Base-by-base conservation (phyloP, 2,113 vertebrate species). In the Hyperoodon ampullatus region DNA sequence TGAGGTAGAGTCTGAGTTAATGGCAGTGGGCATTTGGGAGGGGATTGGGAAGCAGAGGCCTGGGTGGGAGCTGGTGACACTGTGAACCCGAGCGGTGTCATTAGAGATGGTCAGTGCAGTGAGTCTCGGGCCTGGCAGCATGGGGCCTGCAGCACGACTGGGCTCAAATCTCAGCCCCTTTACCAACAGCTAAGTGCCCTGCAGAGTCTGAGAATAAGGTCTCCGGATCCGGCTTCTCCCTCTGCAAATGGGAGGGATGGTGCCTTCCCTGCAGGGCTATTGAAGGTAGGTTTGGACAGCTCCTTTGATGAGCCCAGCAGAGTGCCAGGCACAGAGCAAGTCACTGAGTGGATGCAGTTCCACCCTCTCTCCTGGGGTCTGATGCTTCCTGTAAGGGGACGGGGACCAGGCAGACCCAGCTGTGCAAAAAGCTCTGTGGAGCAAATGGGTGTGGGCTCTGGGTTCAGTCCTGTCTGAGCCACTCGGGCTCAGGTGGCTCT, bases 121-220 rank as follows among this genome's bases (percentile, higher is more conserved):
- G 8, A 35, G 50, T 1, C 18, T 23, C 3, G 1, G 8, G 42
- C 0, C 0, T 13, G 13, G 26, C 3, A 39, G 18, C 3, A 0
- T 1, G 19, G 39, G 11, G 8, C 8, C 28, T 6, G 8, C 33
- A 8, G 70, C 21, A 0, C 4, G 2, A 7, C 0, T 0, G 9
- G 35, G n/a, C 78, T 39, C 44, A 2, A 13, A 11, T 15, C 26
- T 23, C 2, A 18, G 30, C 55, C 50, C 60, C 58, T 30, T 19
- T 16, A 13, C 26, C 21, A 58, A 1, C 14, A 19, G 35, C 24
- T 33, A 10, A 13, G 33, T 6, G 0, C 23, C 66, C 18, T 28
- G 18, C 14, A 5, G 2, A 10, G 7, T 2, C 23, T 14, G 33
- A n/a, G 47, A 33, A 3, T 12, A 3, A 24, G 75, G 33, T n/a